Evolutionary conservation across 2,797 vertebrate species (phyloP).

Genomic region (Ciconia nigra): DNA sequence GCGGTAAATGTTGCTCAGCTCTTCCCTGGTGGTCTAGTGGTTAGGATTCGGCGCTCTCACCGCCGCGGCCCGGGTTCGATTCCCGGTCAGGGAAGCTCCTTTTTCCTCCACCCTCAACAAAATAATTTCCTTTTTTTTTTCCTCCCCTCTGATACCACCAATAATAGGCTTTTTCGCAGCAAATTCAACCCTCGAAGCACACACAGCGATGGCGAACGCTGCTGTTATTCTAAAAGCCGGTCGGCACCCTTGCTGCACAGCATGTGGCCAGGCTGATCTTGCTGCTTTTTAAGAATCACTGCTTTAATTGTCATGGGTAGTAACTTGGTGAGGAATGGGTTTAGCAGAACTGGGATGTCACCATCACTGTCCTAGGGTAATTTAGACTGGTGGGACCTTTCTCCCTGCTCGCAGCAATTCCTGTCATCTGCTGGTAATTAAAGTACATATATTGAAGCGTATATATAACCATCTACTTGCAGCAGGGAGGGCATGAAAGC

Average conservation of each 20-base stretch:
- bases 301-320: neutral
- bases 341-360: neutral
- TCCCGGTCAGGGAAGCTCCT: slow-evolving; percentile 22
- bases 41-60: slow-evolving; percentile 30
- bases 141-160: neutral
- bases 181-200: neutral
- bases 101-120: too few species aligned
- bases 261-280: neutral
- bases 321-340: too few species aligned
- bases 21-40: neutral
- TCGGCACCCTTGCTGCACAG: too few species aligned
- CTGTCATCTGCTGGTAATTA: neutral
- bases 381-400: neutral
- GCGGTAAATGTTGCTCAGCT: too few species aligned
- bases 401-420: neutral
- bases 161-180: neutral
- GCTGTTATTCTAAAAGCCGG: neutral
- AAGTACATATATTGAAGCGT: neutral
- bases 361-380: rapidly evolving
- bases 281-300: rapidly evolving
- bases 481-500: neutral
- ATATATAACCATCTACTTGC: neutral
- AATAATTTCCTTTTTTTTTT: too few species aligned
- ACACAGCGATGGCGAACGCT: neutral
- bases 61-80: slow-evolving; percentile 46